phyloP scores from a whole-genome alignment of 1,140 invertebrate species.

The Liolophura sinensis region DNA sequence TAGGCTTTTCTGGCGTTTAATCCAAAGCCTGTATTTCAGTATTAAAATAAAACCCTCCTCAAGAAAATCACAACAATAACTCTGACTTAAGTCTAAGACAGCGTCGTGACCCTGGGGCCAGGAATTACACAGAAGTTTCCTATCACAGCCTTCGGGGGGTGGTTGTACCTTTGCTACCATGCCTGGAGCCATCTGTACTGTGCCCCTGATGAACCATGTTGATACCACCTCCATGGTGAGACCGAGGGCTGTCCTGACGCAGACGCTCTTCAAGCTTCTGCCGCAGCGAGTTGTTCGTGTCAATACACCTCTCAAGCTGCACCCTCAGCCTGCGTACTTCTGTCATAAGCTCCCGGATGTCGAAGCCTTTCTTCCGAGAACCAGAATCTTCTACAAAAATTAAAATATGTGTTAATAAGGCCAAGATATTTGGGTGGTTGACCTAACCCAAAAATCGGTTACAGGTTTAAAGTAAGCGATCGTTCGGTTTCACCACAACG shows the following conservation, averaged over 20 bases:
- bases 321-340: conserved; percentile 52
- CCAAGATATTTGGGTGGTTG: not conserved
- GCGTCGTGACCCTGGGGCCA: too few species aligned
- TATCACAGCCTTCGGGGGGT: too few species aligned
- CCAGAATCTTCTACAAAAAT: not conserved
- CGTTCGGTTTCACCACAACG: too few species aligned
- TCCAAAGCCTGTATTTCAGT: too few species aligned
- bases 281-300: conserved; percentile 54
- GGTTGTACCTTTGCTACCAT: too few species aligned
- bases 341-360: conserved; percentile 43
- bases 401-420: not conserved
- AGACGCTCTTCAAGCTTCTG: conserved; percentile 48
- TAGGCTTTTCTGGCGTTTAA: too few species aligned
- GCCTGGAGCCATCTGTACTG: not conserved
- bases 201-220: not conserved
- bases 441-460: not conserved
- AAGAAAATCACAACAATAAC: too few species aligned
- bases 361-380: conserved; percentile 12
- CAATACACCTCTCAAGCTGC: conserved; percentile 56
- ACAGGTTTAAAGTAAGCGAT: too few species aligned
- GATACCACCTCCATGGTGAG: not conserved
- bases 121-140: too few species aligned
- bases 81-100: too few species aligned
- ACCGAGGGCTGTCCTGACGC: conserved; percentile 3
- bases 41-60: too few species aligned